A percentile compares a stretch with the other conserved stretches of the same genome.
These are phyloP conservation scores for Steromphala cineraria DNA, from an alignment of 2,888 invertebrate species.

Conservation along the genomic window DNA sequence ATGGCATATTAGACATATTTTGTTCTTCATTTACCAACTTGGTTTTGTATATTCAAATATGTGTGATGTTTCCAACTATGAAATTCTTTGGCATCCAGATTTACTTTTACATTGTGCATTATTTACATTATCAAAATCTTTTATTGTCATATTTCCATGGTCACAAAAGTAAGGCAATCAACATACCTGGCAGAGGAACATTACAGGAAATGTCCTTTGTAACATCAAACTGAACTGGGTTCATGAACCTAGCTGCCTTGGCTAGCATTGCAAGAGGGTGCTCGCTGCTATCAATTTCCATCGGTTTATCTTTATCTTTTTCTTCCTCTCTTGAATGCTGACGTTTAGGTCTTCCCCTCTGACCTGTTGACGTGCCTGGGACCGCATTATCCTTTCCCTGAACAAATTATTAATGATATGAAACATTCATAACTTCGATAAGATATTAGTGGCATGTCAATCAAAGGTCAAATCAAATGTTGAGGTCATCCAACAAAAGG, in stretches of 20 bases:
- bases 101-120: too few relatives aligned
- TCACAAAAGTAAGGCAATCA: neutral
- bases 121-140: too few relatives aligned
- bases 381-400: neutral
- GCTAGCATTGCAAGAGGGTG: constrained; percentile 87
- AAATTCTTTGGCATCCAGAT: too few relatives aligned
- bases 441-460: too few relatives aligned
- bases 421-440: neutral
- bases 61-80: too few relatives aligned
- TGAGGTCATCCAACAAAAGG: too few relatives aligned
- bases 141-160: too few relatives aligned
- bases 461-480: too few relatives aligned
- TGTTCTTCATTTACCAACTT: too few relatives aligned
- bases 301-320: constrained; percentile 40
- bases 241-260: constrained; percentile 87
- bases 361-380: neutral
- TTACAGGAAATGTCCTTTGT: constrained; percentile 83
- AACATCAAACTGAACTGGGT: constrained; percentile 92
- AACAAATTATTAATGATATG: neutral
- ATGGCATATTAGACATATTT: too few relatives aligned
- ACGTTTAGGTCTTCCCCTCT: constrained; percentile 10
- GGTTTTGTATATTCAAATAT: too few relatives aligned
- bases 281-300: constrained; percentile 32
- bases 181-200: constrained; percentile 72
- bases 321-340: constrained; percentile 24